These are phyloP conservation scores for Acleris sparsana DNA, from an alignment of 2,888 invertebrate genomes.

Conservation along the genomic window DNA sequence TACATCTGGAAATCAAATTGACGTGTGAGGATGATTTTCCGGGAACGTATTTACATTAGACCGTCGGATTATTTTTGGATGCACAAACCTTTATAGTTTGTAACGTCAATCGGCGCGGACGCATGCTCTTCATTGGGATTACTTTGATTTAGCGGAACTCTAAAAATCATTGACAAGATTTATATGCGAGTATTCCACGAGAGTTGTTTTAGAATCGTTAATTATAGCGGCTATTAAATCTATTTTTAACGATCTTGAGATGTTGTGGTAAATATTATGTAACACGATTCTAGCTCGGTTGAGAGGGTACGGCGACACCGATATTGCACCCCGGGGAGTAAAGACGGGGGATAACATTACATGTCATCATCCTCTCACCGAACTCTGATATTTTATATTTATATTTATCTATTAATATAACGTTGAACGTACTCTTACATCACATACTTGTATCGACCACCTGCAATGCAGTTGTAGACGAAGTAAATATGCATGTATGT, in stretches of 20 bases:
- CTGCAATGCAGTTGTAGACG: too few relatives aligned
- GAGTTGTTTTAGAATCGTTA: slow-evolving; percentile 15
- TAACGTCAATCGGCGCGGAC: too few relatives aligned
- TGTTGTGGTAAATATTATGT: slow-evolving; percentile 2
- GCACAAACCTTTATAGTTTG: background rate
- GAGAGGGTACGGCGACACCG: background rate
- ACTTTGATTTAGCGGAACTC: slow-evolving; percentile 14
- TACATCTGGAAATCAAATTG: background rate
- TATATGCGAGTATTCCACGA: slow-evolving; percentile 11
- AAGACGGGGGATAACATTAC: too few relatives aligned
- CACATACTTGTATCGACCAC: too few relatives aligned
- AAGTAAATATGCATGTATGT: too few relatives aligned
- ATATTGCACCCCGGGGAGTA: background rate
- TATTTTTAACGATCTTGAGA: slow-evolving; percentile 17
- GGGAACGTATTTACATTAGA: background rate
- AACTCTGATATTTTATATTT: too few relatives aligned
- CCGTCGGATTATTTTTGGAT: background rate
- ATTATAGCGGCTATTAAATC: slow-evolving; percentile 18
- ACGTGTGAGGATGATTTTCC: background rate
- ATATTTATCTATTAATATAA: too few relatives aligned
- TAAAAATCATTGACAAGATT: slow-evolving; percentile 15
- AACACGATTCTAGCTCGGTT: background rate
- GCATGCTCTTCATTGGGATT: background rate
- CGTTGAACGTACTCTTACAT: too few relatives aligned
- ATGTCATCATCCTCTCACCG: too few relatives aligned